phyloP scores from a whole-genome alignment of 2,113 vertebrate genomes.

The Oreochromis niloticus region DNA sequence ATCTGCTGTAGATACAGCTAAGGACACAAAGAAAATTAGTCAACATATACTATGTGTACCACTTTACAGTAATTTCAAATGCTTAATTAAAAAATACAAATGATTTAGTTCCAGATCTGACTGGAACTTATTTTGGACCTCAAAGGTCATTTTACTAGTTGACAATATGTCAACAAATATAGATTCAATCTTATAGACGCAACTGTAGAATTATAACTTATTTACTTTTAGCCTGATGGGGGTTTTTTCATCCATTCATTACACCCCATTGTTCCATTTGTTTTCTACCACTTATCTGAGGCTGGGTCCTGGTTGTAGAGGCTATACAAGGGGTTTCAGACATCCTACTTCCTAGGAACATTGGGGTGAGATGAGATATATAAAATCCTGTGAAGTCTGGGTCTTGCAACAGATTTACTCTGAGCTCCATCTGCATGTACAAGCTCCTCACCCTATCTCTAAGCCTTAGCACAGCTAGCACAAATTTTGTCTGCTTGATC shows the following conservation, averaged over 20 bases:
- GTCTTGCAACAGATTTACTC: background rate
- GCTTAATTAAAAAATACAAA: background rate
- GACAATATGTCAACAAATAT: background rate
- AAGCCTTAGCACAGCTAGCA: background rate
- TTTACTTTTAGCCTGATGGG: background rate
- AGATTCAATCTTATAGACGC: background rate
- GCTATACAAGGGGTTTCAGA: background rate
- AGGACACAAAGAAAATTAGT: background rate
- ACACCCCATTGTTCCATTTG: background rate
- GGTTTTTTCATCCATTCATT: rapidly evolving
- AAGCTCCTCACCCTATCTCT: background rate
- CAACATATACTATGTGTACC: background rate
- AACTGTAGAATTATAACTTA: background rate
- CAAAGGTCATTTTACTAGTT: background rate
- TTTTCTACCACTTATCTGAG: background rate
- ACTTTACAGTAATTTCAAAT: background rate
- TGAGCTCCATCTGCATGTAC: background rate
- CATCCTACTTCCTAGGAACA: background rate
- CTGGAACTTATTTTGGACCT: background rate
- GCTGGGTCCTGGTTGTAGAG: background rate
- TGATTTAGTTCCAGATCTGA: background rate
- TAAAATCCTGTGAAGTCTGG: background rate
- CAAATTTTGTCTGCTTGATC: background rate
- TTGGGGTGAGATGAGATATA: background rate
- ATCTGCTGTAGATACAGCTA: background rate